A percentile compares a stretch with the other conserved stretches of the same genome.
These are phyloP conservation scores for Thalassophryne amazonica DNA, from an alignment of 2,797 vertebrate genomes.

Conservation along the genomic window DNA sequence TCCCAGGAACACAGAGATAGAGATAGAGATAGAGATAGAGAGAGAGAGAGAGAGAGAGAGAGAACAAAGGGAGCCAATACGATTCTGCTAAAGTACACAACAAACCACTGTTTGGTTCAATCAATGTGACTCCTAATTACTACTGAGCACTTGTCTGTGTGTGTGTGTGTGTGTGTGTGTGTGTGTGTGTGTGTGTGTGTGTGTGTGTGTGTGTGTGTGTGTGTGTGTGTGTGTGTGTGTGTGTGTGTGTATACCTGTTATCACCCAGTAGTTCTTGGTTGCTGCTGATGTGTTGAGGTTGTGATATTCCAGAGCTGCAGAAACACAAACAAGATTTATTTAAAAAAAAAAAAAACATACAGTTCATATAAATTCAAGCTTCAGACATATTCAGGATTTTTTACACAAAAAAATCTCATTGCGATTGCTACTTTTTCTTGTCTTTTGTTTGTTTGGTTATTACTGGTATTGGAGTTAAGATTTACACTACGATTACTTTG, in stretches of 20 bases:
- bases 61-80: slow-evolving; percentile 2
- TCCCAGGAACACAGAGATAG: slow-evolving; percentile 34
- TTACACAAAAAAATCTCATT: no score
- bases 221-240: not conserved
- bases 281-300: slow-evolving; percentile 91
- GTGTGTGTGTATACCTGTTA: slow-evolving; percentile 84
- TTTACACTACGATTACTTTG: no score
- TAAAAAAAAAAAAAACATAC: no score
- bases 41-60: not conserved
- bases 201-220: not conserved
- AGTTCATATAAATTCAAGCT: no score
- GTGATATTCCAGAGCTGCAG: slow-evolving; percentile 91
- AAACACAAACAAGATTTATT: no score
- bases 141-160: slow-evolving; percentile 87
- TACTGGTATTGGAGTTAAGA: no score
- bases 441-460: no score
- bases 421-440: no score
- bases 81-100: slow-evolving; percentile 47
- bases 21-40: not conserved
- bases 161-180: slow-evolving; percentile 27
- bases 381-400: no score
- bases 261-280: slow-evolving; percentile 94
- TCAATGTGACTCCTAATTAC: slow-evolving; percentile 60
- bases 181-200: not conserved
- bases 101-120: slow-evolving; percentile 43